Conservation (phyloP, 2,888 invertebrate species). For the Ectemnius lituratus region DNA sequence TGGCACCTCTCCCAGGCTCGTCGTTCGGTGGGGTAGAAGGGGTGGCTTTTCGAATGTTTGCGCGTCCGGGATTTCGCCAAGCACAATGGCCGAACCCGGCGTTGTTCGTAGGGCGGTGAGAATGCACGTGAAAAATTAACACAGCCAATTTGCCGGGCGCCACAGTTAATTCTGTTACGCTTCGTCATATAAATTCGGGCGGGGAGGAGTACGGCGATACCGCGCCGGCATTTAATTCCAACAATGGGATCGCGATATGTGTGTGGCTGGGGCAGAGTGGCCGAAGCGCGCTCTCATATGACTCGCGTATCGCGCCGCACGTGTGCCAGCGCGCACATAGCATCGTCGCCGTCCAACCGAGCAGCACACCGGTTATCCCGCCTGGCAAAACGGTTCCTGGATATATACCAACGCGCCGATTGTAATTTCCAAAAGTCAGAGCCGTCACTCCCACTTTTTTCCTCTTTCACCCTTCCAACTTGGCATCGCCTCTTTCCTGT, state of each 20-base stretch:
- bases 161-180: slow-evolving; percentile 58
- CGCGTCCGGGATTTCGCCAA: slow-evolving; percentile 53
- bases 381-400: slow-evolving; percentile 33
- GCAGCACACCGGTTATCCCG: too few relatives aligned
- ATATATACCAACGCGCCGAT: slow-evolving; percentile 36
- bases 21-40: too few relatives aligned
- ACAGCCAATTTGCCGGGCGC: slow-evolving; percentile 60
- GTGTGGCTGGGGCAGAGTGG: not conserved
- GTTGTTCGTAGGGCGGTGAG: slow-evolving; percentile 27
- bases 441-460: not conserved
- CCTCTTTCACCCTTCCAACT: not conserved
- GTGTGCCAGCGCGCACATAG: too few relatives aligned
- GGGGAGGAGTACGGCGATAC: slow-evolving; percentile 47
- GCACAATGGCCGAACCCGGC: slow-evolving; percentile 50
- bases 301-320: too few relatives aligned
- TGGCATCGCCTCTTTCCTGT: not conserved
- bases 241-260: slow-evolving; percentile 54
- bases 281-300: too few relatives aligned
- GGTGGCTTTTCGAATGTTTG: slow-evolving; percentile 58
- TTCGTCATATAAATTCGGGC: slow-evolving; percentile 59
- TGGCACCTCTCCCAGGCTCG: slow-evolving; percentile 30
- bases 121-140: slow-evolving; percentile 64
- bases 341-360: too few relatives aligned
- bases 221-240: slow-evolving; percentile 52
- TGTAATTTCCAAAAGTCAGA: slow-evolving; percentile 34